Base-by-base conservation (phyloP, 2,113 vertebrate genomes). In the Lepus timidus region DNA sequence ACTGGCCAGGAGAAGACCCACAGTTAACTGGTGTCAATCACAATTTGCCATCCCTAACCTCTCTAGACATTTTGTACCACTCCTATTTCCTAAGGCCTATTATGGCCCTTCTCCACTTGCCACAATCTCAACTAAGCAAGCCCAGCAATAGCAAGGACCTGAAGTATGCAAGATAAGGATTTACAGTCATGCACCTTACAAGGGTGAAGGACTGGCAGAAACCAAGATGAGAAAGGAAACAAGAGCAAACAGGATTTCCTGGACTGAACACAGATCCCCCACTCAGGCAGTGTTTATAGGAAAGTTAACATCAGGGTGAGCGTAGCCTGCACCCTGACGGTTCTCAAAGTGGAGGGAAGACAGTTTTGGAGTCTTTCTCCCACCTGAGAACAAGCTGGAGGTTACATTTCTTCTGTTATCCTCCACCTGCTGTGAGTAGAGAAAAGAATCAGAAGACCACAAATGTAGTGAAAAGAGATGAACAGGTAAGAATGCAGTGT, bases 361-460 rank as follows among this genome's bases (percentile, higher is more conserved):
- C n/a, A 14, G 8, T 23, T 10, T 81, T 92, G 79, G 10, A 90
- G 39, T 85, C 39, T 74, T 91, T 29, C 65, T 95, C 65, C 51
- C 78, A 82, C n/a, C 58, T 75, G 58, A 94, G 31, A 91, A 44
- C 58, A 81, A 84, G 61, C 29, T 82, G 74, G 27, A 71, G 5
- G 67, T 76, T 70, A 86, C 16, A 83, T 12, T 83, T 39, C 62
- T 96, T 81, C 82, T 31, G 68, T 88, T 67, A 88, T 51, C 22
- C 49, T 85, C 67, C 29, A 58, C 22, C 90, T 51, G 76, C 64
- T 93, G 29, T 31, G 65, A 76, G 78, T 87, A 90, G 95, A 95
- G 67, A 33, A 80, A 74, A 81, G 33, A 93, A 88, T 11, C 4
- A 9, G 62, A 86, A 74, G 33, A 62, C 25, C 89, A 70, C 61